These are phyloP conservation scores for Procambarus virginalis DNA, from an alignment of 1,140 invertebrate species.

Conservation along the genomic window DNA sequence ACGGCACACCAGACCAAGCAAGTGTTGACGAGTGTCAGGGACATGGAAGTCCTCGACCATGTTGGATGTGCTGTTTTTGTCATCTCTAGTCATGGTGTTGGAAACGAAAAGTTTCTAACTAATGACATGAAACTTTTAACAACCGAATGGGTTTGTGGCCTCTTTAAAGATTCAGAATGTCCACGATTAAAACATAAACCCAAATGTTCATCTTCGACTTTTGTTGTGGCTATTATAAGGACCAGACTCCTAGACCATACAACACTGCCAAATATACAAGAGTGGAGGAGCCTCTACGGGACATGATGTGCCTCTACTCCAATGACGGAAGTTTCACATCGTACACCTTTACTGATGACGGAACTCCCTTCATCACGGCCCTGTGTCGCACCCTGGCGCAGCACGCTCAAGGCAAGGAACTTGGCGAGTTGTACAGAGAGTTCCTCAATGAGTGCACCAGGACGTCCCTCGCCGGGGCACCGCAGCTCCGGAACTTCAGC, in stretches of 20 bases:
- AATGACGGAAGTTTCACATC: constrained; percentile 13
- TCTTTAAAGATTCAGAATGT: constrained; percentile 43
- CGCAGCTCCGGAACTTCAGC: constrained; percentile 18
- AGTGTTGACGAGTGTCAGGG: constrained; percentile 5
- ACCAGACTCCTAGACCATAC: background rate
- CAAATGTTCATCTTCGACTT: constrained; percentile 48
- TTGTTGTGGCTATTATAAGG: background rate
- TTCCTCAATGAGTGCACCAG: constrained; percentile 27
- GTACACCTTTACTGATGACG: constrained; percentile 20
- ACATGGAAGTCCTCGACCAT: background rate
- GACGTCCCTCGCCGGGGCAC: background rate
- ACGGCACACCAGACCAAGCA: constrained; percentile 26
- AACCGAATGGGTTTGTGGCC: constrained; percentile 10
- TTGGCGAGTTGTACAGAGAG: constrained; percentile 22
- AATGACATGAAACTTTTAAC: constrained; percentile 28
- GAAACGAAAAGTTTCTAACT: constrained; percentile 16
- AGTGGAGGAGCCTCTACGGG: constrained; percentile 21
- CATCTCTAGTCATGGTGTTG: constrained; percentile 32
- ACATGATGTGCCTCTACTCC: constrained; percentile 33
- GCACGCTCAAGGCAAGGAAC: constrained; percentile 21
- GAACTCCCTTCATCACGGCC: constrained; percentile 24
- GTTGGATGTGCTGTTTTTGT: constrained; percentile 22
- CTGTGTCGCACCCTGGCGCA: constrained; percentile 36
- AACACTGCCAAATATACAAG: background rate
- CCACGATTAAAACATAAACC: constrained; percentile 41